Base-by-base conservation (phyloP, 2,888 invertebrate genomes). In the Chironomus riparius region DNA sequence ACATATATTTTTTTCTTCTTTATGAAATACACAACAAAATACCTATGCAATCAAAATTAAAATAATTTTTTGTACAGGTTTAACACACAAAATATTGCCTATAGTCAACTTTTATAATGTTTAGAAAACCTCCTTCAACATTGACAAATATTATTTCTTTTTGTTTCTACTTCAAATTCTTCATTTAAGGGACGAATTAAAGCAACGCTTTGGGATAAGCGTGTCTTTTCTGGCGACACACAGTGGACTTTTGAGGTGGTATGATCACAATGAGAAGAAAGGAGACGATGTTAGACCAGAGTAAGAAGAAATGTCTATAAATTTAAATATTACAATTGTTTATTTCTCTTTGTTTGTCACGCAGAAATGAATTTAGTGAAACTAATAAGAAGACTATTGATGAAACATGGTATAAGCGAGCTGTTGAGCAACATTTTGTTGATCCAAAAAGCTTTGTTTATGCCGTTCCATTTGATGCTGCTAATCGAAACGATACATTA, bases 221-320 rank as follows among this genome's bases (percentile, higher is more conserved):
- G 88, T 93, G 69, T 92, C 94, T 1, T 97, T 96, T 83, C 86
- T 97, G 81, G 92, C 96, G 65, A 96, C 96, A 0, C 92, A 94
- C 82, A 95, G 94, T 81, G 96, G 96, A 0, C 86, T 97, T 3
- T 94, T 94, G 0, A 86, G 96, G 77, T 96, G 95, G 94, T 91
- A 93, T 80, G 93, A 93, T 75, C 89, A 89, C 79, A 84, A 87
- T 72, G 88, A 89, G 78, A 85, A 86, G 62, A 38, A 38, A 38
- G 85, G 86, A 2, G 84, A 86, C 24, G 83, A 84, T 75, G 78
- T 81, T 3, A 80, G 81, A 62, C 80, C 83, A 4, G 85, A 85
- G 79, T 85, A 82, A 79, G 82, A 79, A 13, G 6, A 15, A 21
- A 75, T 38, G 61, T 47, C 47, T 13, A 48, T 68, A 56, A 38